Conservation (phyloP, 1,140 invertebrate genomes). For the Zeugodacus cucurbitae region DNA sequence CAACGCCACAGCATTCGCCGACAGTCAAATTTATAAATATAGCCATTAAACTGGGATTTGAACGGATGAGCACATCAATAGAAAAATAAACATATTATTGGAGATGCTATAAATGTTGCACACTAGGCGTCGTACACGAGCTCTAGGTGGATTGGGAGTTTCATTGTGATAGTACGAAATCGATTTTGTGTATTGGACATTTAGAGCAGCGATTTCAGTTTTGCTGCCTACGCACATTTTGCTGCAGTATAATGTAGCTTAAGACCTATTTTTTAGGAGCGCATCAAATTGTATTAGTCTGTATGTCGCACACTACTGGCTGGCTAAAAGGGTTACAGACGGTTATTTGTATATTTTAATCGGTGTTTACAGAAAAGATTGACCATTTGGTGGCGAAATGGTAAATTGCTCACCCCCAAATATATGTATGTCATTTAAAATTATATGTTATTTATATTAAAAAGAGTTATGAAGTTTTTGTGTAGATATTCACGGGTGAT, state of each 20-base stretch:
- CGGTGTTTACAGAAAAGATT: too few relatives aligned
- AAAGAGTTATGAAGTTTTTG: too few relatives aligned
- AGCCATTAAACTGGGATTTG: neutral
- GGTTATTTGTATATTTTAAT: too few relatives aligned
- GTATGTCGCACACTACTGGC: too few relatives aligned
- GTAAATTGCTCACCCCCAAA: neutral
- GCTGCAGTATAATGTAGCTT: neutral
- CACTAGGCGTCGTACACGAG: too few relatives aligned
- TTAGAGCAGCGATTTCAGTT: neutral
- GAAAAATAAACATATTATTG: neutral
- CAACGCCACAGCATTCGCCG: neutral
- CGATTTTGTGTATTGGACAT: neutral
- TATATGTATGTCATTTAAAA: too few relatives aligned
- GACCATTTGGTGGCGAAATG: neutral
- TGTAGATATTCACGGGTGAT: too few relatives aligned
- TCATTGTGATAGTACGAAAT: neutral
- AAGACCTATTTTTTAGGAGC: neutral
- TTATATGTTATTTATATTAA: too few relatives aligned
- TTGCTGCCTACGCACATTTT: neutral
- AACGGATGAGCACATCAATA: neutral
- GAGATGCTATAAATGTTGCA: neutral
- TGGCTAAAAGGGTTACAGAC: neutral
- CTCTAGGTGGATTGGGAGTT: too few relatives aligned
- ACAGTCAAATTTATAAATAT: neutral
- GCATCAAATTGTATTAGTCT: neutral